Percentiles rank a stretch among this genome's conserved stretches.
Conservation (phyloP, 64 coral and sea anemone species). For the Exaiptasia diaphana region DNA sequence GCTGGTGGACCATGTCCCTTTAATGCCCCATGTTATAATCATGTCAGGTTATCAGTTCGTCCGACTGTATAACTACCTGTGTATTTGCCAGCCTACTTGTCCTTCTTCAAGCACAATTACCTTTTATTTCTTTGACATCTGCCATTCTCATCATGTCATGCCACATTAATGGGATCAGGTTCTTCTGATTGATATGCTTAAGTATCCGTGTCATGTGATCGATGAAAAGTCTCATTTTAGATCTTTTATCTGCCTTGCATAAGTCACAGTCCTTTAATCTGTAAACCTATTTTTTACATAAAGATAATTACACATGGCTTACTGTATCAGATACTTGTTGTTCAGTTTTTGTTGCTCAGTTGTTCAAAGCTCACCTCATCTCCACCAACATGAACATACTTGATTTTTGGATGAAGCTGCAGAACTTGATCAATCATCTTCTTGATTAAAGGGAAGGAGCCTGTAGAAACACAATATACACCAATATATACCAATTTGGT, state of each 20-base stretch:
- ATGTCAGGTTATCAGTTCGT: too few species aligned
- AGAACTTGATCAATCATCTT: slow-evolving; percentile 68
- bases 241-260: slow-evolving; percentile 52
- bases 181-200: slow-evolving; percentile 43
- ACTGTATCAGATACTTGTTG: too few species aligned
- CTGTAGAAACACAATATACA: background rate
- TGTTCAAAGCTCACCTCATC: slow-evolving; percentile 92
- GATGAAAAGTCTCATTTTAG: slow-evolving; percentile 61
- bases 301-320: too few species aligned
- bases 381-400: slow-evolving; percentile 79
- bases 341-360: too few species aligned
- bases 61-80: too few species aligned
- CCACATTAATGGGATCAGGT: slow-evolving; percentile 70
- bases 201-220: slow-evolving; percentile 79
- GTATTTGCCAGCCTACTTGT: too few species aligned
- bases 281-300: too few species aligned
- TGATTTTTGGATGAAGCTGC: slow-evolving; percentile 49
- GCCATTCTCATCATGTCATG: slow-evolving; percentile 93
- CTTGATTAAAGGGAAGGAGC: slow-evolving; percentile 45
- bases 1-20: too few species aligned
- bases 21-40: too few species aligned
- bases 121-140: slow-evolving; percentile 60
- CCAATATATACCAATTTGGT: background rate
- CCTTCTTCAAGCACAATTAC: background rate
- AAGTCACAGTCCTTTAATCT: slow-evolving; percentile 68